Percentiles rank a stretch among this genome's conserved stretches.
Conservation (phyloP, 1,140 invertebrate genomes). For the Micrasema longulum region DNA sequence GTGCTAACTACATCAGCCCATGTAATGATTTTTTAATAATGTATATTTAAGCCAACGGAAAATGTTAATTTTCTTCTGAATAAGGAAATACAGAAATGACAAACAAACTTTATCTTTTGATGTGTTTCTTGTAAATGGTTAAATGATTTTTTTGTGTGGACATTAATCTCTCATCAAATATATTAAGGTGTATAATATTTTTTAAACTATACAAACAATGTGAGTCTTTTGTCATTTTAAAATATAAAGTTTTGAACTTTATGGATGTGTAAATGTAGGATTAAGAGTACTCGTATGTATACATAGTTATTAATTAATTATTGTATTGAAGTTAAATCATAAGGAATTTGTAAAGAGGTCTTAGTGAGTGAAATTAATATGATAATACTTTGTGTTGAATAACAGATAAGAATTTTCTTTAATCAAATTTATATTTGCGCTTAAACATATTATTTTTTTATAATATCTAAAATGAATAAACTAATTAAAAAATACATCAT, state of each 20-base stretch:
- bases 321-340: neutral
- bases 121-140: no score
- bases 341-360: slow-evolving; percentile 3
- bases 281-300: no score
- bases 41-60: no score
- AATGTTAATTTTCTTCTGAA: no score
- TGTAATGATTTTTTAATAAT: no score
- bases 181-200: no score
- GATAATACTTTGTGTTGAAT: slow-evolving; percentile 7
- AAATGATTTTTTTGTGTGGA: no score
- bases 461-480: slow-evolving; percentile 34
- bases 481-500: slow-evolving; percentile 28
- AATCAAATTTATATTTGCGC: slow-evolving; percentile 28
- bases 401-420: slow-evolving; percentile 17
- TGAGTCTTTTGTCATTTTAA: neutral
- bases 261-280: neutral
- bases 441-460: slow-evolving; percentile 31
- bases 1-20: no score
- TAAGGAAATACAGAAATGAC: no score
- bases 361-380: neutral
- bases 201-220: no score
- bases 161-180: no score
- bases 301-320: neutral
- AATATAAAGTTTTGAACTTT: neutral
- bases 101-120: no score